These are phyloP conservation scores for Corythornis cristatus DNA, from an alignment of 2,113 vertebrate genomes.

Conservation along the genomic window DNA sequence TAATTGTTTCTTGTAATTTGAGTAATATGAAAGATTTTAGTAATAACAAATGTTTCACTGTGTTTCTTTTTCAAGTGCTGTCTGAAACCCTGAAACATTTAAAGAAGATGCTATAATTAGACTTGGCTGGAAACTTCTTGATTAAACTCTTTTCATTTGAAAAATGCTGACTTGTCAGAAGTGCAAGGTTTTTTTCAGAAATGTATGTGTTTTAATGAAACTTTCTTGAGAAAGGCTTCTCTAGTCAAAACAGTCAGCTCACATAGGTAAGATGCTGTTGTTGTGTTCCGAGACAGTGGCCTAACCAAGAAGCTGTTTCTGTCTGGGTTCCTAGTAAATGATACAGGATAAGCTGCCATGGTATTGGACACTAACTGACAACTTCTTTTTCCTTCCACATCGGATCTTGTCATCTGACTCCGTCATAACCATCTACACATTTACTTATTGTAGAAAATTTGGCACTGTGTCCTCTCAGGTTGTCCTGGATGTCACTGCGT, in stretches of 20 bases:
- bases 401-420: neutral
- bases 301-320: neutral
- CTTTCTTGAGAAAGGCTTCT: neutral
- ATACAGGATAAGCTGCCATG: neutral
- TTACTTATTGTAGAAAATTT: neutral
- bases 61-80: conserved; percentile 14
- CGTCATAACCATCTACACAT: rapidly evolving
- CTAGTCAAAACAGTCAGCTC: neutral
- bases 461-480: neutral
- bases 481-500: neutral
- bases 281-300: neutral
- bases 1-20: conserved; percentile 33
- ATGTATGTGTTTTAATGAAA: neutral
- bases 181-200: neutral
- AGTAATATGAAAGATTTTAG: neutral
- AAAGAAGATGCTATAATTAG: conserved; percentile 26
- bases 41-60: neutral
- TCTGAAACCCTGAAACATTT: conserved; percentile 5
- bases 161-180: conserved; percentile 31
- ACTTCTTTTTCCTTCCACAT: neutral
- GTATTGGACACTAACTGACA: neutral
- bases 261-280: neutral
- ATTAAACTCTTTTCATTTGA: conserved; percentile 6
- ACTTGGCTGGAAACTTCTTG: conserved; percentile 25
- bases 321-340: neutral